Evolutionary conservation across 2,888 invertebrate species (phyloP).

Genomic region (Papilio protenor): DNA sequence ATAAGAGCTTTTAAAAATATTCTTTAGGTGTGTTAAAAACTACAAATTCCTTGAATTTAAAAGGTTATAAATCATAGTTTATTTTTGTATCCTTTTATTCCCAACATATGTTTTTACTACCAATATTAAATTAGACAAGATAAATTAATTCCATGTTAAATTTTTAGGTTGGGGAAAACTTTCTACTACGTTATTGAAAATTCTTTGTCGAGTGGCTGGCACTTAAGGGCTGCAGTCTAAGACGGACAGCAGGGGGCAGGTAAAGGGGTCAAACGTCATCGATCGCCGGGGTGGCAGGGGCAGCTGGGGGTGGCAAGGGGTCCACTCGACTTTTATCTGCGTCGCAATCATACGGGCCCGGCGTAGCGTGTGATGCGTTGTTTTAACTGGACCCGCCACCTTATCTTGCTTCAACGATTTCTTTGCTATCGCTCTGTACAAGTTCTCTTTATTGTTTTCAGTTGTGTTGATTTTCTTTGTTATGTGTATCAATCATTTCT

Average conservation of each 20-base stretch:
- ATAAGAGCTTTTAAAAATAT: too few species aligned
- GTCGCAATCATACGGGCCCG: constrained; percentile 48
- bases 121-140: background rate
- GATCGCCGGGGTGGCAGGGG: constrained; percentile 60
- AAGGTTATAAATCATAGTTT: background rate
- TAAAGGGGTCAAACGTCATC: constrained; percentile 82
- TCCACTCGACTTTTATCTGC: constrained; percentile 49
- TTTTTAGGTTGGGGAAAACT: background rate
- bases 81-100: background rate
- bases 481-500: background rate
- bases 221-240: constrained; percentile 75
- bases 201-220: constrained; percentile 42
- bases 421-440: constrained; percentile 15
- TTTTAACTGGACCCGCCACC: constrained; percentile 33
- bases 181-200: constrained; percentile 20
- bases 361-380: constrained; percentile 33
- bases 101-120: background rate
- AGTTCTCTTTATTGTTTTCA: constrained; percentile 23
- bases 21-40: too few species aligned
- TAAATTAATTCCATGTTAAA: background rate
- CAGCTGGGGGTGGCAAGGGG: constrained; percentile 43
- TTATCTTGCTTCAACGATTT: constrained; percentile 26
- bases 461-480: constrained; percentile 7
- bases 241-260: constrained; percentile 77
- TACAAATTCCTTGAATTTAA: too few species aligned